Base-by-base conservation (phyloP, 2,888 invertebrate species). In the Drosophila subquinaria region DNA sequence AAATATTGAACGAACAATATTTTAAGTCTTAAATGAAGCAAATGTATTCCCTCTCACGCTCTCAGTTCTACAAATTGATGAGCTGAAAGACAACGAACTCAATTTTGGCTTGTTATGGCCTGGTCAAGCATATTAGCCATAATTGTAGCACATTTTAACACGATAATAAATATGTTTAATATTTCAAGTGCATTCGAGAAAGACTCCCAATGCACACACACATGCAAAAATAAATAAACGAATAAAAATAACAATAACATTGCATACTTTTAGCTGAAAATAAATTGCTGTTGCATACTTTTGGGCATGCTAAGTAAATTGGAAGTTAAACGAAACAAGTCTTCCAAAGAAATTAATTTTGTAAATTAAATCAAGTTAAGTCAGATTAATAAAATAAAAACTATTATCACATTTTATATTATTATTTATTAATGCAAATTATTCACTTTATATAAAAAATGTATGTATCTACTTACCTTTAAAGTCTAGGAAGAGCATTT, bases 261-360 rank as follows among this genome's bases (percentile, higher is more conserved):
- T n/a, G 23, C 48, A 53, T 62, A 53, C n/a, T 11, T 57, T 48
- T 8, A 10, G 1, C 6, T 0, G 15, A 9, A 1, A 2, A 4
- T 8, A 6, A 0, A 13, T 69, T 45, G 27, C 1, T 17, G 17
- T 13, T 36, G 76, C 76, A 75, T 73, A 59, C 43, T 75, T 53
- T 64, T 43, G 23, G 64, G 76, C 64, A 2, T 4, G 15, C 0
- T 1, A 6, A 13, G 20, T 53, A 52, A 53, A 10, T 35, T 15
- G 0, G 23, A 17, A 40, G 17, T 11, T 11, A 0, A 33, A 17
- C 15, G 6, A 15, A 10, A 15, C 0, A 13, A 23, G 6, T 13
- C 2, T 6, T 30, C 9, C 0, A 27, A 30, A 1, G 9, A 30
- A 27, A 47, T 4, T 9, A 8, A 30, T 47, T 27, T 47, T 47